Percentiles rank a stretch among this genome's conserved stretches.
phyloP scores from a whole-genome alignment of 2,888 invertebrate genomes.

The Lasius platythorax region DNA sequence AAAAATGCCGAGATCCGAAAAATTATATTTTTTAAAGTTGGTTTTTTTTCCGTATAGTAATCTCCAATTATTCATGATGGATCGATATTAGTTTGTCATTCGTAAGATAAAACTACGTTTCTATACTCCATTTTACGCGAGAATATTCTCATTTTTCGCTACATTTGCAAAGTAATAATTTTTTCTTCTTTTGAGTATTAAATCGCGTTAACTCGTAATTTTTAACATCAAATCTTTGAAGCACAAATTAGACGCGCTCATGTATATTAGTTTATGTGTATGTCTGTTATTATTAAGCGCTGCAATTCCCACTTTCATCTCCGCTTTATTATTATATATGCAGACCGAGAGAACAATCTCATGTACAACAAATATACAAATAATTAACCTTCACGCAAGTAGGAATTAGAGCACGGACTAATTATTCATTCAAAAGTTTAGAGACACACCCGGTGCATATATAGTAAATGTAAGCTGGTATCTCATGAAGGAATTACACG shows the following conservation, averaged over 20 bases:
- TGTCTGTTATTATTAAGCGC: background rate
- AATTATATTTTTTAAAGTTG: background rate
- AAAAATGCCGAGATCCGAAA: background rate
- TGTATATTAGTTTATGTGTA: background rate
- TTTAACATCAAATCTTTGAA: background rate
- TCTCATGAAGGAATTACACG: slow-evolving; percentile 20
- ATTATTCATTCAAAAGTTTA: slow-evolving; percentile 42
- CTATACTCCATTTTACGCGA: background rate
- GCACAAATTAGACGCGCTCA: background rate
- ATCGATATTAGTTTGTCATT: background rate
- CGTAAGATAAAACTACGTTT: background rate
- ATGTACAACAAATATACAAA: background rate
- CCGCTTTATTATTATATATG: background rate
- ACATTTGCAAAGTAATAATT: background rate
- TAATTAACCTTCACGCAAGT: slow-evolving; percentile 30
- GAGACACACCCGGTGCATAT: background rate
- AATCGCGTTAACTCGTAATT: background rate
- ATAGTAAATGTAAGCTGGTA: slow-evolving; percentile 19
- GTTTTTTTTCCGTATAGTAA: background rate
- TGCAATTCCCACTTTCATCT: background rate
- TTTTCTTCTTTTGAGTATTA: background rate
- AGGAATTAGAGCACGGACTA: slow-evolving; percentile 29
- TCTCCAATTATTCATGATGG: background rate
- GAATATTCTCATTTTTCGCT: background rate
- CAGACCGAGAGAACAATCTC: slow-evolving; percentile 14